Conservation (phyloP, 2,113 vertebrate genomes). For the Leptocoma aspasia region DNA sequence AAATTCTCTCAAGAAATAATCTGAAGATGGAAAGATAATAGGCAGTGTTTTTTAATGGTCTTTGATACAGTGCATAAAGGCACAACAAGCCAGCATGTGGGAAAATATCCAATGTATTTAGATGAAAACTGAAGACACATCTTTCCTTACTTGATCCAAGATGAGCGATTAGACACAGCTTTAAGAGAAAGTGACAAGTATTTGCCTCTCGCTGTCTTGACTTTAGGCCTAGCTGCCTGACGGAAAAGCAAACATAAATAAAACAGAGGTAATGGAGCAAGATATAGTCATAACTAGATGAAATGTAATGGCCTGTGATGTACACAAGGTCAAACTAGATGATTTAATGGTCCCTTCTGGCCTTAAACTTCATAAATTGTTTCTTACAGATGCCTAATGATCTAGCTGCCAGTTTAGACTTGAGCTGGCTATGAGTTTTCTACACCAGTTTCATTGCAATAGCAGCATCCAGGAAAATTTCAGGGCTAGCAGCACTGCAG, state of each 20-base stretch:
- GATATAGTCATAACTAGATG: neutral
- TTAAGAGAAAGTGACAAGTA: neutral
- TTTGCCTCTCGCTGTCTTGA: neutral
- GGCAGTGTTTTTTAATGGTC: neutral
- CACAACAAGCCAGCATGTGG: neutral
- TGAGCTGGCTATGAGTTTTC: neutral
- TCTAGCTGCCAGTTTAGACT: neutral
- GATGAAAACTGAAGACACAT: neutral
- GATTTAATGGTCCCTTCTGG: neutral
- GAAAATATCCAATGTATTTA: neutral
- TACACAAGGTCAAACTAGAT: neutral
- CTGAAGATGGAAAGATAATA: neutral
- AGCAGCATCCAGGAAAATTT: neutral
- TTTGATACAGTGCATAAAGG: neutral
- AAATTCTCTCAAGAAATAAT: neutral
- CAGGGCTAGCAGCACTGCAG: neutral
- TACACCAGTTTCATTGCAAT: neutral
- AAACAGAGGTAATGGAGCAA: neutral
- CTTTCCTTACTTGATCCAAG: neutral
- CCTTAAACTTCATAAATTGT: neutral
- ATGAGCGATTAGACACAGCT: rapidly evolving
- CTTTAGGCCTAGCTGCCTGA: neutral
- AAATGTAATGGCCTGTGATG: neutral
- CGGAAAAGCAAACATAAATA: neutral
- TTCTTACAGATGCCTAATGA: neutral